Percentiles rank a stretch among this genome's conserved stretches.
Evolutionary conservation across 1,140 invertebrate species (phyloP).

Genomic region (Drosophila paulistorum): DNA sequence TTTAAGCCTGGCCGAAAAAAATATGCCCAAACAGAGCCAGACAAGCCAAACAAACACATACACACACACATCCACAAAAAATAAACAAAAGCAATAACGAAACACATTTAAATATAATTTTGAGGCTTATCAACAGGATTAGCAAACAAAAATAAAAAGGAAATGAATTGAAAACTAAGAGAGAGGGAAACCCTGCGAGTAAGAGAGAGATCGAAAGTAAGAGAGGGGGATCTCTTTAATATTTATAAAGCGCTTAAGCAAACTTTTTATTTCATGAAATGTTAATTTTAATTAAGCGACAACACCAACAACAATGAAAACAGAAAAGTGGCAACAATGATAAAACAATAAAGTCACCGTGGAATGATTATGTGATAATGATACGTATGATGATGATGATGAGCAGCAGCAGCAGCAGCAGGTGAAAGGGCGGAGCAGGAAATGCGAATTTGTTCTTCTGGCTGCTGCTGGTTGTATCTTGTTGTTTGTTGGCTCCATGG

Average conservation of each 20-base stretch:
- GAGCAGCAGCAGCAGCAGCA: not conserved
- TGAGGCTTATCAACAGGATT: constrained; percentile 1
- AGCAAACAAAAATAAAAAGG: constrained; percentile 14
- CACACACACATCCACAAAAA: not conserved
- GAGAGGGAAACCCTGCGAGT: not conserved
- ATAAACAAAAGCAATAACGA: not conserved
- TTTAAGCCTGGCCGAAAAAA: not conserved
- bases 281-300: constrained; percentile 78
- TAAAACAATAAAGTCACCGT: constrained; percentile 41
- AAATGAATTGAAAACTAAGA: constrained; percentile 3
- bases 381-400: not conserved
- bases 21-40: not conserved
- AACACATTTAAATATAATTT: constrained; percentile 6
- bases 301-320: constrained; percentile 29
- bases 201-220: not conserved
- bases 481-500: not conserved
- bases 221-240: constrained; percentile 40
- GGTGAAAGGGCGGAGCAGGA: constrained; percentile 12
- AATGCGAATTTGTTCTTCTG: constrained; percentile 45
- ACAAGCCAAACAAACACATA: not conserved
- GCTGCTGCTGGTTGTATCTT: constrained; percentile 13
- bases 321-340: constrained; percentile 50
- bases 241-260: constrained; percentile 59
- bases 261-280: constrained; percentile 67
- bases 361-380: constrained; percentile 10